Percentiles rank a stretch among this genome's conserved stretches.
Conservation (phyloP, 2,113 vertebrate genomes). For the Bothrops jararaca region DNA sequence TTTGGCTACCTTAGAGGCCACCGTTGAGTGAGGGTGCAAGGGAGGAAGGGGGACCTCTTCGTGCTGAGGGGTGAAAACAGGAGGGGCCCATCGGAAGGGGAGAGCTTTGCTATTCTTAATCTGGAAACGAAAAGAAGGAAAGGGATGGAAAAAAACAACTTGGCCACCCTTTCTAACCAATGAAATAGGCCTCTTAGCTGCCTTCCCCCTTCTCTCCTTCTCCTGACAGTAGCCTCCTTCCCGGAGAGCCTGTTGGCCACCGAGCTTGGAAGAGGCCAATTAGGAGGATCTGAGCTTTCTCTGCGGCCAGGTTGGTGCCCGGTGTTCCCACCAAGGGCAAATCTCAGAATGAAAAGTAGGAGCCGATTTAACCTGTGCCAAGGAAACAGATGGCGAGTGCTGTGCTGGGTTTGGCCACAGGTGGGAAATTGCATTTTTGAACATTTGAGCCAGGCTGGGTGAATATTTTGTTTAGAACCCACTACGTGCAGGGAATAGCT, state of each 20-base stretch:
- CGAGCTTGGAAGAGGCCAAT: neutral
- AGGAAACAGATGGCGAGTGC: neutral
- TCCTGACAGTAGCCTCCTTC: no score
- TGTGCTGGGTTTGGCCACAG: neutral
- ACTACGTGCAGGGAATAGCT: neutral
- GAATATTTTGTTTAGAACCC: neutral
- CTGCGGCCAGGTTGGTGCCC: neutral
- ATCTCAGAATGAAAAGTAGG: neutral
- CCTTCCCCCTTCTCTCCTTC: neutral
- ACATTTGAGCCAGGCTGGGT: neutral
- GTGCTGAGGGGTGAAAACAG: conserved; percentile 16
- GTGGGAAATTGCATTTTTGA: neutral
- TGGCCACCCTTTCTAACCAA: neutral
- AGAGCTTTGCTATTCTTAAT: conserved; percentile 45
- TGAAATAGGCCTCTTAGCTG: neutral
- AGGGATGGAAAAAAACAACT: no score
- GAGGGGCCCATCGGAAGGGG: neutral
- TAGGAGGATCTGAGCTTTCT: neutral
- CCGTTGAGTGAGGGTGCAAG: no score
- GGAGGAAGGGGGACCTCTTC: neutral
- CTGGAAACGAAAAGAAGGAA: neutral
- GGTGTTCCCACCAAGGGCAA: neutral
- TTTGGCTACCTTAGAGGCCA: no score
- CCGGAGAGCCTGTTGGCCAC: neutral
- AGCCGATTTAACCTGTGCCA: neutral